Percentiles rank a stretch among this genome's conserved stretches.
Conservation (phyloP, 1,140 invertebrate species). For the Lucilia cuprina region DNA sequence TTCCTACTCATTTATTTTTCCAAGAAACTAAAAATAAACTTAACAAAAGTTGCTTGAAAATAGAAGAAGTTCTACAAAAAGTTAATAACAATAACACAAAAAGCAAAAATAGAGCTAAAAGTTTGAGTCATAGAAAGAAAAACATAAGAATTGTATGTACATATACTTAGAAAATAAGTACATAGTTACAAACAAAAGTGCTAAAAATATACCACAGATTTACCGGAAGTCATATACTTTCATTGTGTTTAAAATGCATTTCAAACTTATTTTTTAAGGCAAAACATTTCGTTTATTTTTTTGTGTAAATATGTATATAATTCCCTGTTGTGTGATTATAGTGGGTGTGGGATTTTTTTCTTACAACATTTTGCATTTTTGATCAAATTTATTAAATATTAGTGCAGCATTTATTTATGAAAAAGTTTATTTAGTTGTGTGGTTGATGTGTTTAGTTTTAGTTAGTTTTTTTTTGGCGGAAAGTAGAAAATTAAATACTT, state of each 20-base stretch:
- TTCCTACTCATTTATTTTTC: neutral
- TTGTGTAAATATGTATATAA: neutral
- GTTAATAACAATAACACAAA: neutral
- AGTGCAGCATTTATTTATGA: neutral
- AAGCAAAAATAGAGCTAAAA: neutral
- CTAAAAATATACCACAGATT: neutral
- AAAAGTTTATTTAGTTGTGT: neutral
- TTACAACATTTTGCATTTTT: neutral
- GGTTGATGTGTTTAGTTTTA: no score
- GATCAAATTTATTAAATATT: neutral
- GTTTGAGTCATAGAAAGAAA: neutral
- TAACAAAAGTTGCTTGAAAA: neutral
- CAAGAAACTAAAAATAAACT: neutral
- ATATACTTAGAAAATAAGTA: neutral
- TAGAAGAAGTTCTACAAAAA: neutral
- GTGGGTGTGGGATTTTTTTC: neutral
- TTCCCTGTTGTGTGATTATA: neutral
- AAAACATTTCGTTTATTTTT: neutral
- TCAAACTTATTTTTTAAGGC: no score
- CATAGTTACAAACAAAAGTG: neutral
- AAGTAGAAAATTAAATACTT: no score
- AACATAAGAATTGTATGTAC: neutral
- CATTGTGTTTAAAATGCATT: neutral
- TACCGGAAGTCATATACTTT: neutral
- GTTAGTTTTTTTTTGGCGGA: no score